Conservation (phyloP, 1,140 invertebrate species). For the Drosophila arawakana region DNA sequence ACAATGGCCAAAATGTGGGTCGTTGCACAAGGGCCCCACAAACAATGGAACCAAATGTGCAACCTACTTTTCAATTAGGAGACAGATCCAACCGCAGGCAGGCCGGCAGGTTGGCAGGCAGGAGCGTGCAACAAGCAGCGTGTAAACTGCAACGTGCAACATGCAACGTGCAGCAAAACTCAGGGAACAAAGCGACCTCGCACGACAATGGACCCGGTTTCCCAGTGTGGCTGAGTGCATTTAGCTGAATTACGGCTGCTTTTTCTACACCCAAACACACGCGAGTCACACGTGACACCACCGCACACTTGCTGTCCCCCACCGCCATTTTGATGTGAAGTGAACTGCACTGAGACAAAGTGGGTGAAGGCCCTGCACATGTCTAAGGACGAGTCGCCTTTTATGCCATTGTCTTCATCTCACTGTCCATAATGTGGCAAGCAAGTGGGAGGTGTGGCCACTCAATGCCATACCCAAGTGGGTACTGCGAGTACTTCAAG, state of each 20-base stretch:
- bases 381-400: constrained; percentile 66
- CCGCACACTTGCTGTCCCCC: constrained; percentile 2
- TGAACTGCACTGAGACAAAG: constrained; percentile 51
- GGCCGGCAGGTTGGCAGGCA: background rate
- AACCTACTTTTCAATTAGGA: constrained; percentile 76
- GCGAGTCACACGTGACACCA: constrained; percentile 31
- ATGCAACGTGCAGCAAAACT: constrained; percentile 8
- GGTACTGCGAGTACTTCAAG: constrained; percentile 17
- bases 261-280: constrained; percentile 45
- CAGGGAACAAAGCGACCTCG: constrained; percentile 43
- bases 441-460: constrained; percentile 37
- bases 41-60: constrained; percentile 73
- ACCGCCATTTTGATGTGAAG: constrained; percentile 30
- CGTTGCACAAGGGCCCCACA: constrained; percentile 28
- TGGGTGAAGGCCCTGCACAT: constrained; percentile 74
- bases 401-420: constrained; percentile 72
- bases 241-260: constrained; percentile 75
- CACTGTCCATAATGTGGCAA: constrained; percentile 52
- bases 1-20: constrained; percentile 58
- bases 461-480: constrained; percentile 67
- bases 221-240: constrained; percentile 71
- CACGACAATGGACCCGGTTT: constrained; percentile 34
- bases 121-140: constrained; percentile 2
- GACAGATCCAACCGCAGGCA: constrained; percentile 35
- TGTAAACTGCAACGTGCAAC: constrained; percentile 16